A percentile compares a stretch with the other conserved stretches of the same genome.
phyloP scores from a whole-genome alignment of 2,888 invertebrate species.

The Scaptomyza cyrtandrae region DNA sequence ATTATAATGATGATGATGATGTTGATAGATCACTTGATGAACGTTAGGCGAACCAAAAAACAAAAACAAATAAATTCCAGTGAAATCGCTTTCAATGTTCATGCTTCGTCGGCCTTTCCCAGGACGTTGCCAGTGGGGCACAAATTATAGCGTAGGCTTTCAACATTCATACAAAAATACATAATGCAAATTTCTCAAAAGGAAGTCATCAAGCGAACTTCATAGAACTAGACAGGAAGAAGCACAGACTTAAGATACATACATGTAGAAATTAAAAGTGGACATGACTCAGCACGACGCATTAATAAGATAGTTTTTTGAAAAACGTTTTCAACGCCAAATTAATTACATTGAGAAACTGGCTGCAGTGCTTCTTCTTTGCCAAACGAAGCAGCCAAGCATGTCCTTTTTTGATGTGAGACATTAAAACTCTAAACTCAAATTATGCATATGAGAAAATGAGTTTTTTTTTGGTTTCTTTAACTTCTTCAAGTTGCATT shows the following conservation, averaged over 20 bases:
- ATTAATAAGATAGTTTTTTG: constrained; percentile 42
- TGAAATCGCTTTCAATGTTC: constrained; percentile 58
- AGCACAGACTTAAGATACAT: constrained; percentile 44
- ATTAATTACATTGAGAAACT: constrained; percentile 64
- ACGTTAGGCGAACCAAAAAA: constrained; percentile 20
- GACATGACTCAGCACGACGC: constrained; percentile 52
- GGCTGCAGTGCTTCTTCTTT: background rate
- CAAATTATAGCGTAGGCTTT: constrained; percentile 67
- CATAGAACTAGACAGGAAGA: constrained; percentile 64
- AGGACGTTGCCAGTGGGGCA: constrained; percentile 44
- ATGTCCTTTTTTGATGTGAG: constrained; percentile 71
- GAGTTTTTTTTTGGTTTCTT: constrained; percentile 21
- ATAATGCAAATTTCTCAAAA: constrained; percentile 70
- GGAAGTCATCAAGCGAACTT: constrained; percentile 64
- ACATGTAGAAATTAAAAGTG: constrained; percentile 1
- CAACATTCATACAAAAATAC: constrained; percentile 14
- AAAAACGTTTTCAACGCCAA: constrained; percentile 58
- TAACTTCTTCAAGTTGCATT: constrained; percentile 16
- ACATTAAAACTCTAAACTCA: constrained; percentile 25
- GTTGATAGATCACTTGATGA: constrained; percentile 62
- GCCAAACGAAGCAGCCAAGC: constrained; percentile 56
- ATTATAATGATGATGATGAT: constrained; percentile 26
- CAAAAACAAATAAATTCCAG: constrained; percentile 56
- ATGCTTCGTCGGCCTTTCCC: constrained; percentile 69
- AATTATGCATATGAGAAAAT: constrained; percentile 58